A percentile compares a stretch with the other conserved stretches of the same genome.
These are phyloP conservation scores for Pemphigus obesinymphae DNA, from an alignment of 1,140 invertebrate genomes.

Conservation along the genomic window DNA sequence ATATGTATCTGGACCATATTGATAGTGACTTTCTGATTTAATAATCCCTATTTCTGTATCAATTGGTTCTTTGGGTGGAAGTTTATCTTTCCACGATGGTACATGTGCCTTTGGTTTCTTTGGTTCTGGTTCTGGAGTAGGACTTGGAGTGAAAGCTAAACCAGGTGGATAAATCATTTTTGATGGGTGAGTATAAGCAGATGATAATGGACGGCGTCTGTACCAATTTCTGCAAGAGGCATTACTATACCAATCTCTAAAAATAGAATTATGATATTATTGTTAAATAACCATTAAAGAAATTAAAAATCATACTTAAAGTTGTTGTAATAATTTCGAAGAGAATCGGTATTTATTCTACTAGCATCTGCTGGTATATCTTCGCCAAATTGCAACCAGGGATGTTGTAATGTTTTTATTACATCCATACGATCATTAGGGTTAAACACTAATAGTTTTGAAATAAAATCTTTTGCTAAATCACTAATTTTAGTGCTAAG, in stretches of 20 bases:
- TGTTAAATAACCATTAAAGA: background rate
- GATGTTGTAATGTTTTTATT: constrained; percentile 71
- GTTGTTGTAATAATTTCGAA: constrained; percentile 66
- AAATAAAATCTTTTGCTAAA: constrained; percentile 83
- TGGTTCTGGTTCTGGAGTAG: constrained; percentile 57
- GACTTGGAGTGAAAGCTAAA: constrained; percentile 69
- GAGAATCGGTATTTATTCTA: constrained; percentile 61
- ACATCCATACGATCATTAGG: constrained; percentile 73
- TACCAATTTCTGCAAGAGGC: constrained; percentile 81
- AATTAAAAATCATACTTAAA: constrained; percentile 57
- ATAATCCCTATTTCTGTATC: constrained; percentile 76
- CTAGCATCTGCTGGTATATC: constrained; percentile 59
- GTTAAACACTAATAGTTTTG: constrained; percentile 69
- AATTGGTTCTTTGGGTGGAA: constrained; percentile 66
- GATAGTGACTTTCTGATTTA: constrained; percentile 84
- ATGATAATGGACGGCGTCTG: constrained; percentile 70
- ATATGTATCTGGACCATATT: constrained; percentile 93
- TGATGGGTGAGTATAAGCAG: constrained; percentile 83
- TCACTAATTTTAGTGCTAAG: constrained; percentile 65
- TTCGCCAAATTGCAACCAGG: constrained; percentile 76
- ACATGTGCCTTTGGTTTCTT: constrained; percentile 54
- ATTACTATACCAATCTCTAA: constrained; percentile 81
- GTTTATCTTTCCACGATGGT: constrained; percentile 62
- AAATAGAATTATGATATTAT: constrained; percentile 43
- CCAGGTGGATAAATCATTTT: constrained; percentile 90